Conservation (phyloP, 2,888 invertebrate species). For the Agonopterix heracliana region DNA sequence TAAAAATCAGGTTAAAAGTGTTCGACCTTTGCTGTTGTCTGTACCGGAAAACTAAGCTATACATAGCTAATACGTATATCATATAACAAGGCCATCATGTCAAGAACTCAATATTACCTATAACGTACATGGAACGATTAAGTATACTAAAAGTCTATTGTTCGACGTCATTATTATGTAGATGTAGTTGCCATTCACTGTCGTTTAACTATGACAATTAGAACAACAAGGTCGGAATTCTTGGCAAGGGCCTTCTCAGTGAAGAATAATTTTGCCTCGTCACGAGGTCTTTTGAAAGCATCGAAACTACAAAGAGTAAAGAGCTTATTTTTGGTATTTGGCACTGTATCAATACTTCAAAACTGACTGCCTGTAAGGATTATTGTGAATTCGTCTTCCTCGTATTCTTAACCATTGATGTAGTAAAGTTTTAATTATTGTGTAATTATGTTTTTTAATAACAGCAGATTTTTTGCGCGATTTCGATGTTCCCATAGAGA, state of each 20-base stretch:
- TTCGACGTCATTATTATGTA: slow-evolving; percentile 40
- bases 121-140: neutral
- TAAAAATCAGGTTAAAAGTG: too few species aligned
- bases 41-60: too few species aligned
- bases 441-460: too few species aligned
- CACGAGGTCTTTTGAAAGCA: slow-evolving; percentile 1
- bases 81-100: slow-evolving; percentile 2
- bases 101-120: neutral
- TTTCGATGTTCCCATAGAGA: too few species aligned
- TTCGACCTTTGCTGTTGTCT: too few species aligned
- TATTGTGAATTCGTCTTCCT: neutral
- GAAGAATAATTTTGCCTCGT: neutral
- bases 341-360: neutral
- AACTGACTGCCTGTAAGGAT: neutral
- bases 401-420: neutral
- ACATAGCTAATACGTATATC: neutral
- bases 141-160: slow-evolving; percentile 27
- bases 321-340: neutral
- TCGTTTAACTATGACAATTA: slow-evolving; percentile 37
- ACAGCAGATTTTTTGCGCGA: too few species aligned
- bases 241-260: slow-evolving; percentile 16
- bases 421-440: too few species aligned
- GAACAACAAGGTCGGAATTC: slow-evolving; percentile 41
- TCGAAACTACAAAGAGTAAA: neutral
- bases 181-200: slow-evolving; percentile 46